A percentile compares a stretch with the other conserved stretches of the same genome.
Conservation (phyloP, 2,797 vertebrate genomes). For the Otus scops region DNA sequence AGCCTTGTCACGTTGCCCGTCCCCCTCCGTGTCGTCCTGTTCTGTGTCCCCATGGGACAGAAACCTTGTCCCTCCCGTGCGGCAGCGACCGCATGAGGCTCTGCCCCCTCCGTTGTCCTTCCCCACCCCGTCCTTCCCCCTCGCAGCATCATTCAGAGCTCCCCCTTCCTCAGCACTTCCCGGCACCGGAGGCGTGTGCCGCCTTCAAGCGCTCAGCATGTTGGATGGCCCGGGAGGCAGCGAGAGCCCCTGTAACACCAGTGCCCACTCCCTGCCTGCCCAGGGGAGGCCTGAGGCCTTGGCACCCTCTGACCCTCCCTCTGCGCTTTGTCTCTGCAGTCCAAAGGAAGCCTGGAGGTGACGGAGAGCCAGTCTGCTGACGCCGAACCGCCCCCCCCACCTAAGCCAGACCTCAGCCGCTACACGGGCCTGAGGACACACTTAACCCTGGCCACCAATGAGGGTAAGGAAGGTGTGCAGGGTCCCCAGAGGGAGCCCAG, state of each 20-base stretch:
- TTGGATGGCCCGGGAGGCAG: accelerated
- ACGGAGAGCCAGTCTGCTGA: conserved; percentile 97
- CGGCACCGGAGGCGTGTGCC: accelerated
- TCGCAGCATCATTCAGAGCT: not conserved
- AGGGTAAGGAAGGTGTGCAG: conserved; percentile 73
- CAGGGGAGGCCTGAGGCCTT: not conserved
- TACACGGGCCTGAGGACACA: conserved; percentile 82
- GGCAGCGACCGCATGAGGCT: not conserved
- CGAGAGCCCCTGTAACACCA: accelerated
- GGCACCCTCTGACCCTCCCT: not conserved
- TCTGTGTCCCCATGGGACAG: not conserved
- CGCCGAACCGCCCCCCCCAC: conserved; percentile 92
- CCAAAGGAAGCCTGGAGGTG: conserved; percentile 93
- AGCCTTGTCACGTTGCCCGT: not conserved
- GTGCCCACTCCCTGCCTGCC: not conserved
- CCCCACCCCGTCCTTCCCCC: not conserved
- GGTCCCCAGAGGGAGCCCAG: not conserved
- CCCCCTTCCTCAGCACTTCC: not conserved
- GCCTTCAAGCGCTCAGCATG: not conserved
- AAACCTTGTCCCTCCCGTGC: not conserved
- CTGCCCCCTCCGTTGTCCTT: not conserved
- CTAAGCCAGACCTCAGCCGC: conserved; percentile 91
- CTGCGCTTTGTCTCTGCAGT: conserved; percentile 77
- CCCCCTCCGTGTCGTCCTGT: not conserved
- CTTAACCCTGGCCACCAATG: conserved; percentile 74